These are phyloP conservation scores for Eupithecia subfuscata DNA, from an alignment of 2,888 invertebrate genomes.

Conservation along the genomic window DNA sequence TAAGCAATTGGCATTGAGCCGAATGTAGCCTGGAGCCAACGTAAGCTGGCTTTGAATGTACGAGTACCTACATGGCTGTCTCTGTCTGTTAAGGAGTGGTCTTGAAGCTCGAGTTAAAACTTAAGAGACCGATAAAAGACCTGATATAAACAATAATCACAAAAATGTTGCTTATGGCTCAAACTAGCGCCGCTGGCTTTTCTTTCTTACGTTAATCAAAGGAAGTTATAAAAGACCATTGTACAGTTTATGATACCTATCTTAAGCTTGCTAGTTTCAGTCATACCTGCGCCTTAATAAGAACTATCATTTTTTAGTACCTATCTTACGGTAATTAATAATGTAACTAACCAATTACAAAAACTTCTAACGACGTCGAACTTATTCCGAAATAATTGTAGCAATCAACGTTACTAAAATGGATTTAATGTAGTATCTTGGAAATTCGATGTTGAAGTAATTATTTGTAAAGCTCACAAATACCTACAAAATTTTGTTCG, in stretches of 20 bases:
- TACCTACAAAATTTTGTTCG: not conserved
- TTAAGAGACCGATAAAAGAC: no score
- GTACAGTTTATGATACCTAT: no score
- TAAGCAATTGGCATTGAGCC: constrained; percentile 55
- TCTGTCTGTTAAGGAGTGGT: not conserved
- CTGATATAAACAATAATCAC: no score
- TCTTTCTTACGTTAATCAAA: no score
- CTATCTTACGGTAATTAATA: no score
- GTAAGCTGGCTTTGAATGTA: constrained; percentile 49
- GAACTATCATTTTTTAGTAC: not conserved
- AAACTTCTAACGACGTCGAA: not conserved
- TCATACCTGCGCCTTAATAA: not conserved
- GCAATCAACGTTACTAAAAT: not conserved
- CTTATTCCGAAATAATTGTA: not conserved
- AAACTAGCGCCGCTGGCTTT: no score
- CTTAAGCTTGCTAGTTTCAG: no score
- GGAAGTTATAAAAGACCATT: no score
- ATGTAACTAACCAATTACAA: not conserved
- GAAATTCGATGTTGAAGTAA: not conserved
- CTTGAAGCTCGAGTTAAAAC: not conserved
- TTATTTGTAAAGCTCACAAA: not conserved
- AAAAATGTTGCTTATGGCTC: no score
- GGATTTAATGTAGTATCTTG: not conserved
- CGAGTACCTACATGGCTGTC: constrained; percentile 18
- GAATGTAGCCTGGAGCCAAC: constrained; percentile 46